Percentiles rank a stretch among this genome's conserved stretches.
These are phyloP conservation scores for Teinopalpus imperialis DNA, from an alignment of 2,888 invertebrate genomes.

Conservation along the genomic window DNA sequence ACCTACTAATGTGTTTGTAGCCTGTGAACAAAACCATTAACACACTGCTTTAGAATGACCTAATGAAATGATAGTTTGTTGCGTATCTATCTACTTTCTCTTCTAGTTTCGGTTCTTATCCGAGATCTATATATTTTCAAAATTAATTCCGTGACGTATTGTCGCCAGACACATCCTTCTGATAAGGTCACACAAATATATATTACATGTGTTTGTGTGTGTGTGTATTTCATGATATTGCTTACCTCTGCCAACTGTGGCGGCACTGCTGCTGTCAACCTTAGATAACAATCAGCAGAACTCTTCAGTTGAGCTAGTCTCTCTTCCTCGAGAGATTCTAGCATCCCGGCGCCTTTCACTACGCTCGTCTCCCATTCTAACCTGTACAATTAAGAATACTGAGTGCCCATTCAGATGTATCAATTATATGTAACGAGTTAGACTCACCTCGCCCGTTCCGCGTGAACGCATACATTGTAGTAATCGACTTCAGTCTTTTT, in stretches of 20 bases:
- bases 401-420: slow-evolving; percentile 11
- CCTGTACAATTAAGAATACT: slow-evolving; percentile 46
- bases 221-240: no score
- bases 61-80: no score
- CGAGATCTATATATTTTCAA: no score
- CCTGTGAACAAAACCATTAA: slow-evolving; percentile 77
- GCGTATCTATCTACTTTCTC: no score
- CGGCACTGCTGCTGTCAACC: slow-evolving; percentile 86
- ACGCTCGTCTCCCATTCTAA: slow-evolving; percentile 96
- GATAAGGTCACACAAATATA: no score
- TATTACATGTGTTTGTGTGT: no score
- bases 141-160: no score
- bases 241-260: slow-evolving; percentile 88
- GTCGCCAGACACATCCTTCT: no score
- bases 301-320: slow-evolving; percentile 90
- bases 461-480: slow-evolving; percentile 94
- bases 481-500: slow-evolving; percentile 96
- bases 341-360: slow-evolving; percentile 91
- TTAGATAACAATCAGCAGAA: slow-evolving; percentile 84
- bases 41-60: no score
- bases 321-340: slow-evolving; percentile 95
- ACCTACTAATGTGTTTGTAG: slow-evolving; percentile 85
- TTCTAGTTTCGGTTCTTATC: no score
- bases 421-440: background rate
- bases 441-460: slow-evolving; percentile 90